phyloP scores from a whole-genome alignment of 2,888 invertebrate genomes.

The Thumatha senex region DNA sequence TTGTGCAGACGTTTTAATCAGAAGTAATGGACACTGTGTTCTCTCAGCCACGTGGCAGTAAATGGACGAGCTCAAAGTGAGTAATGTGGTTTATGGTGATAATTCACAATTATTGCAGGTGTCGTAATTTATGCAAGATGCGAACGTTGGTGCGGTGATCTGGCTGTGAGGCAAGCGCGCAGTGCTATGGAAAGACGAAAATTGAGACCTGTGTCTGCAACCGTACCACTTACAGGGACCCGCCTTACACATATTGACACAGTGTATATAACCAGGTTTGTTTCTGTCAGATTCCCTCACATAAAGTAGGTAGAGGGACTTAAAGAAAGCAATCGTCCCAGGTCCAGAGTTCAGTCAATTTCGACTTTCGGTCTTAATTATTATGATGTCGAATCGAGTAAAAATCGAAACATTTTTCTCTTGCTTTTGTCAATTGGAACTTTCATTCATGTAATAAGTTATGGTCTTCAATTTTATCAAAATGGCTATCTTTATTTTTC shows the following conservation, averaged over 20 bases:
- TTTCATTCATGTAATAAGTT: no score
- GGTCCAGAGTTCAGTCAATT: no score
- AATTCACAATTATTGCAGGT: conserved; percentile 46
- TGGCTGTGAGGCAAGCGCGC: conserved; percentile 73
- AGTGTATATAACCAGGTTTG: conserved; percentile 84
- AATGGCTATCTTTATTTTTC: conserved; percentile 27
- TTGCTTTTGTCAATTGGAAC: no score
- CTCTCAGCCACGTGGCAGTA: no score
- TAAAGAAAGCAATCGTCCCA: no score
- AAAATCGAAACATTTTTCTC: not conserved
- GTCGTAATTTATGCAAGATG: conserved; percentile 78
- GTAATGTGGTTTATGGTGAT: no score
- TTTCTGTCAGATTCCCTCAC: not conserved
- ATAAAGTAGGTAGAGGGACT: not conserved
- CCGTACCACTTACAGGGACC: conserved; percentile 55
- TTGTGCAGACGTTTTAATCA: no score
- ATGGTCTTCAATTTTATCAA: no score
- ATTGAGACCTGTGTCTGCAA: conserved; percentile 53
- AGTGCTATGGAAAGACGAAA: conserved; percentile 64
- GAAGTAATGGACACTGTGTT: no score
- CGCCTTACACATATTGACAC: conserved; percentile 81
- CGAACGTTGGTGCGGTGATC: conserved; percentile 77
- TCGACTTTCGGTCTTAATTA: no score
- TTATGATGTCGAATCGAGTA: no score
- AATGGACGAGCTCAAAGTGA: no score